Percentiles rank a stretch among this genome's conserved stretches.
These are phyloP conservation scores for Campopleginae sp. DNA, from an alignment of 2,888 invertebrate genomes.

Conservation along the genomic window DNA sequence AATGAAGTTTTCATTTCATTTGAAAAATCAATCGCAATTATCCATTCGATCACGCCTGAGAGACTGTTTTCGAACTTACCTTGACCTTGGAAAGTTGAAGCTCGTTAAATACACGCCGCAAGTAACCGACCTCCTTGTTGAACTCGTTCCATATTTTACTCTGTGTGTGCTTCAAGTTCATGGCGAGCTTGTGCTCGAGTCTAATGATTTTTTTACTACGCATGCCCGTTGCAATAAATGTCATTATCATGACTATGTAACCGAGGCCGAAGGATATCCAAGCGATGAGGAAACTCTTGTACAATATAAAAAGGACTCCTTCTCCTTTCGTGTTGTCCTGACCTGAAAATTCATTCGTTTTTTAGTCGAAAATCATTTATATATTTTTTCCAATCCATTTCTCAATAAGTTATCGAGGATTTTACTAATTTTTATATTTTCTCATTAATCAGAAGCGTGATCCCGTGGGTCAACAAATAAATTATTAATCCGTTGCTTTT, in stretches of 20 bases:
- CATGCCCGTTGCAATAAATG: conserved; percentile 92
- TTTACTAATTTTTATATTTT: not conserved
- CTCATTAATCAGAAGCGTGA: too few relatives aligned
- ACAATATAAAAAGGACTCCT: conserved; percentile 88
- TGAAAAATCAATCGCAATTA: not conserved
- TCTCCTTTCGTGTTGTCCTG: conserved; percentile 83
- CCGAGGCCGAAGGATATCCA: conserved; percentile 97
- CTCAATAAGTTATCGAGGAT: not conserved
- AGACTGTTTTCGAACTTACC: conserved; percentile 84
- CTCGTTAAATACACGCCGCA: conserved; percentile 92
- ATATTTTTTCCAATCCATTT: too few relatives aligned
- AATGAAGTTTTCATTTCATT: not conserved
- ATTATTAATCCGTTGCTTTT: too few relatives aligned
- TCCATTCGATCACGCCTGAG: not conserved
- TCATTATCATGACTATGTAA: conserved; percentile 95
- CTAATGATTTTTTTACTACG: conserved; percentile 90
- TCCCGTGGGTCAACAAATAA: too few relatives aligned
- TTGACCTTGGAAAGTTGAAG: conserved; percentile 93
- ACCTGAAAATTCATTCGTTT: conserved; percentile 71
- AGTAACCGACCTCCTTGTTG: conserved; percentile 90
- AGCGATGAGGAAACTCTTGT: conserved; percentile 92
- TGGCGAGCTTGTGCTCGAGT: conserved; percentile 91
- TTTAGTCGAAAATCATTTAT: not conserved
- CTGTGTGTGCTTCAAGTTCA: conserved; percentile 92
- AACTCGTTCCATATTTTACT: conserved; percentile 91